phyloP scores from a whole-genome alignment of 2,888 invertebrate species.

The Tenthredo scrophulariae region DNA sequence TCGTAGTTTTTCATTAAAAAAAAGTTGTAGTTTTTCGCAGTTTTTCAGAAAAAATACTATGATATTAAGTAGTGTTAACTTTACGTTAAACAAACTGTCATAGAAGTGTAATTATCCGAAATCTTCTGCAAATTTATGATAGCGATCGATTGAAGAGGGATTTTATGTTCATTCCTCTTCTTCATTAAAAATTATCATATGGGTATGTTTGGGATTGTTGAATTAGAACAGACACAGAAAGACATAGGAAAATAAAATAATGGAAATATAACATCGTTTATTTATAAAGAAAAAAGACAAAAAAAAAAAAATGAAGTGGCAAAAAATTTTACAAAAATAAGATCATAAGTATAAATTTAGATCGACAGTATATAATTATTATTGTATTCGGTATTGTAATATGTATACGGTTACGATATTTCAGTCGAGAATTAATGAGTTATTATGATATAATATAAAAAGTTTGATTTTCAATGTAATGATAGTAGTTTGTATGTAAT shows the following conservation, averaged over 20 bases:
- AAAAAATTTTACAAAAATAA: slow-evolving; percentile 70
- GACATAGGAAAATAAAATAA: neutral
- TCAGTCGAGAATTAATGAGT: slow-evolving; percentile 50
- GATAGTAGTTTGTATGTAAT: neutral
- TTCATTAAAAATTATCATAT: neutral
- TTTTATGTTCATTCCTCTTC: neutral
- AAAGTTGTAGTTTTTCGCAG: too few species aligned
- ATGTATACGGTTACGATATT: slow-evolving; percentile 52
- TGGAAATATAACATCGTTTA: slow-evolving; percentile 67
- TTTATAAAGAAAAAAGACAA: slow-evolving; percentile 67
- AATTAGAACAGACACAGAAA: neutral
- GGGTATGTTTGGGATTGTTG: too few species aligned
- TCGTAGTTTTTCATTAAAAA: too few species aligned
- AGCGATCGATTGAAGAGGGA: neutral
- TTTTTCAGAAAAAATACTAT: too few species aligned
- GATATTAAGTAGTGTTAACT: too few species aligned
- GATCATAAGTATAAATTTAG: slow-evolving; percentile 66
- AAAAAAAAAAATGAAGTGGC: slow-evolving; percentile 58
- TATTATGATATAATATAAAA: neutral
- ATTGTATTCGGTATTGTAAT: slow-evolving; percentile 52
- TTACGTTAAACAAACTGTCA: neutral
- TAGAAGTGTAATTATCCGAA: neutral
- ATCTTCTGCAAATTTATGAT: neutral
- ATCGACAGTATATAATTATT: slow-evolving; percentile 56
- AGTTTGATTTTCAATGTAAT: neutral